phyloP scores from a whole-genome alignment of 2,888 invertebrate genomes.

The Ametastegia equiseti region DNA sequence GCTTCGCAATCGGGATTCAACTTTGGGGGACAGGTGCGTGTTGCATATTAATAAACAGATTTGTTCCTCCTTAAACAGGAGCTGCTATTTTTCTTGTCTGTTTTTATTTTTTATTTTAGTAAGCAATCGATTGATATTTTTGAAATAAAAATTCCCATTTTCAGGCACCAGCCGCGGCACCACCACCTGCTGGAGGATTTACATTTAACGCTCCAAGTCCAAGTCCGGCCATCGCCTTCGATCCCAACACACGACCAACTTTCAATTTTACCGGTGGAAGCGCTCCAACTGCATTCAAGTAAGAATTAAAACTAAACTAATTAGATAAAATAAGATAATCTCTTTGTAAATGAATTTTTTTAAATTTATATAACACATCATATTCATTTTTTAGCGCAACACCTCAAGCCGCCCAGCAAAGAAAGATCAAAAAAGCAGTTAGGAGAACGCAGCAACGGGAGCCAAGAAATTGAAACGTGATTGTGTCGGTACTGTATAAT shows the following conservation, averaged over 20 bases:
- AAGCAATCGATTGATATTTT: too few species aligned
- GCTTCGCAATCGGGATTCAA: background rate
- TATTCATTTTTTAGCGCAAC: slow-evolving; percentile 57
- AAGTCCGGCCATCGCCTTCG: slow-evolving; percentile 68
- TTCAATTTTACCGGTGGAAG: slow-evolving; percentile 77
- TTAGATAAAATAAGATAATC: background rate
- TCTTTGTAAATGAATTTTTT: background rate
- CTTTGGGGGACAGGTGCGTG: background rate
- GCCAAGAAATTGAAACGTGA: slow-evolving; percentile 41
- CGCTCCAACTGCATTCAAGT: slow-evolving; percentile 75
- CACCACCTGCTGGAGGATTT: slow-evolving; percentile 68
- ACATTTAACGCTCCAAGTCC: slow-evolving; percentile 68
- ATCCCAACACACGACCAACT: slow-evolving; percentile 75
- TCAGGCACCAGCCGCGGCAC: slow-evolving; percentile 57
- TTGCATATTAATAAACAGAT: too few species aligned
- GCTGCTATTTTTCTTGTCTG: too few species aligned
- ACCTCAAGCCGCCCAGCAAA: slow-evolving; percentile 61
- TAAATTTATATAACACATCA: background rate
- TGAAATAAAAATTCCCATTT: background rate
- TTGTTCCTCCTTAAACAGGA: too few species aligned
- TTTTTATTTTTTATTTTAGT: too few species aligned
- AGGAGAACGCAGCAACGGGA: slow-evolving; percentile 73
- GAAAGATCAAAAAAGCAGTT: slow-evolving; percentile 77
- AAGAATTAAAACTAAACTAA: slow-evolving; percentile 63
- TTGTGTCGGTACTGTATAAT: slow-evolving; percentile 44